Base-by-base conservation (phyloP, 2,888 invertebrate species). In the Melanchra persicariae region DNA sequence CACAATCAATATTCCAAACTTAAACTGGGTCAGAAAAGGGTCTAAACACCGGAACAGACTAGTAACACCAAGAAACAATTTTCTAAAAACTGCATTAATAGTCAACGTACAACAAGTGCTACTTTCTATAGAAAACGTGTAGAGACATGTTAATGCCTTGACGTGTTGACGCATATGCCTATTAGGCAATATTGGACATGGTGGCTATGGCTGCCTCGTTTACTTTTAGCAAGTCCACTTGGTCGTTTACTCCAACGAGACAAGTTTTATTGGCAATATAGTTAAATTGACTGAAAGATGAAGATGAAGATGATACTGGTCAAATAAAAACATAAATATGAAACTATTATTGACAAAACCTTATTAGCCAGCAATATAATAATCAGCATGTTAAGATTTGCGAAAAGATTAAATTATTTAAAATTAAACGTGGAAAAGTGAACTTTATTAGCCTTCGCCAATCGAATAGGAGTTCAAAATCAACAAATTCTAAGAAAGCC, bases 121-220 rank as follows among this genome's bases (percentile, higher is more conserved):
- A 92, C 95, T 95, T 95, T 95, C 95, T 94, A 94, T 89, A 86
- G 83, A 89, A 93, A 91, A 91, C 94, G 92, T 86, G 89, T 82
- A 74, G 65, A 70, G 79, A 91, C 91, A 93, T 92, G 90, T 87
- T 92, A 93, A 93, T 92, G 89, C 79, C 66, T 81, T 87, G 84
- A 86, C 85, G 85, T 84, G 88, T 83, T 84, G 84, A 83, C 83
- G 85, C 71, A 87, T 88, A 87, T 81, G 84, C 86, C 83, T 92
- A 93, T 94, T 95, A 93, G 92, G 94, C 91, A 94, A 94, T 94
- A 93, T 91, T 88, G 87, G 86, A 86, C 76, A 68, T 57, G 73
- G 58, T 65, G 7, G 60, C 52, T 76, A 59, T 65, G 17, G 51
- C 55, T 76, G 79, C 68, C 51, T 78, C 82, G 58, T 82, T 79